These are phyloP conservation scores for Pipistrellus pipistrellus DNA, from an alignment of 2,797 vertebrate genomes.

Conservation along the genomic window DNA sequence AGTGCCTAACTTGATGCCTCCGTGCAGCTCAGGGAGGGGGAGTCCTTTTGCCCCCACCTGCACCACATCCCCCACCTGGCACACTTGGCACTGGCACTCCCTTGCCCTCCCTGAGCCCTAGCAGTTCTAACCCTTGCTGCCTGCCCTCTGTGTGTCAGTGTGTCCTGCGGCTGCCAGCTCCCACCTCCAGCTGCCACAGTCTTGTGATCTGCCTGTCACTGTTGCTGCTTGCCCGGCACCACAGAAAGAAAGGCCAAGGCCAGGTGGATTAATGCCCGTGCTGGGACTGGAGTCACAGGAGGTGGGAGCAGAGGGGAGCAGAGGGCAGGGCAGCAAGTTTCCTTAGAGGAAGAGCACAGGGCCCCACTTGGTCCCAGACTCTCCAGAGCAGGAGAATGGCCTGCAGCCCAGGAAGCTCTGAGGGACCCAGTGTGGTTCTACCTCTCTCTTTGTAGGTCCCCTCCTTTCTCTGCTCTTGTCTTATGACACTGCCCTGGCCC, in stretches of 20 bases:
- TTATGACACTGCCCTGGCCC: not conserved
- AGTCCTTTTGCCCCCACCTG: not conserved
- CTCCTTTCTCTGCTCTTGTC: conserved; percentile 47
- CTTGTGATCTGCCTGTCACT: conserved; percentile 72
- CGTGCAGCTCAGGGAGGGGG: not conserved
- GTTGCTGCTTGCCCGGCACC: conserved; percentile 63
- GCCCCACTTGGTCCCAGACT: conserved; percentile 9
- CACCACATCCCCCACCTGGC: not conserved
- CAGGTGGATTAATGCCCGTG: conserved; percentile 45
- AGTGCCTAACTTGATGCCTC: not conserved
- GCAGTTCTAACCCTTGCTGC: not conserved
- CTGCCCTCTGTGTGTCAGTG: conserved; percentile 33
- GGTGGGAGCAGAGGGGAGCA: conserved; percentile 17
- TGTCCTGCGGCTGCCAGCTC: conserved; percentile 65
- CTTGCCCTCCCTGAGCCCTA: not conserved
- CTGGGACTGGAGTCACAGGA: conserved; percentile 29
- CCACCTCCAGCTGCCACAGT: conserved; percentile 71
- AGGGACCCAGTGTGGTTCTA: not conserved
- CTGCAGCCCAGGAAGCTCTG: not conserved
- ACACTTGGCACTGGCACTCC: conserved; percentile 1
- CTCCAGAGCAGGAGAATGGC: not conserved
- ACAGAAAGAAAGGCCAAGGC: conserved; percentile 55
- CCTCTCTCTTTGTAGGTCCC: not conserved
- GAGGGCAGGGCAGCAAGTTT: not conserved
- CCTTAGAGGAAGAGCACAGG: conserved; percentile 56